These are phyloP conservation scores for Polydrusus cervinus DNA, from an alignment of 2,888 invertebrate species.

Conservation along the genomic window DNA sequence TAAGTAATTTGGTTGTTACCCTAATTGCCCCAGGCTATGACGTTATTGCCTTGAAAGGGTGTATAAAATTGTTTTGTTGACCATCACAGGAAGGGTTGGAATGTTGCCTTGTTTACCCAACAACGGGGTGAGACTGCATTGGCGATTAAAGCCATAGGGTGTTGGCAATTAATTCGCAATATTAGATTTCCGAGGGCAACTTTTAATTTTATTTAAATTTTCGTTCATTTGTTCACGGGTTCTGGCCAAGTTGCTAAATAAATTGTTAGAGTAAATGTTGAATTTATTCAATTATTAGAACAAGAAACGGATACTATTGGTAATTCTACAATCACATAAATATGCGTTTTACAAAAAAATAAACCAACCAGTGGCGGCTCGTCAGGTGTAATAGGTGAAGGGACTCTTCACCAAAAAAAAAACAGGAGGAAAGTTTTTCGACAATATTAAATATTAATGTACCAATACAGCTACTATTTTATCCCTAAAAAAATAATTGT, in stretches of 20 bases:
- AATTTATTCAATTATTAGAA: neutral
- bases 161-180: conserved; percentile 50
- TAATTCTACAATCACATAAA: too few species aligned
- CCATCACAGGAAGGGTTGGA: conserved; percentile 60
- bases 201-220: conserved; percentile 48
- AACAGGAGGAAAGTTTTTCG: too few species aligned
- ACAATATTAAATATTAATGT: too few species aligned
- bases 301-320: neutral
- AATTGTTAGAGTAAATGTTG: too few species aligned
- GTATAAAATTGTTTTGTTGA: conserved; percentile 61
- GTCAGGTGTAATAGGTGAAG: too few species aligned
- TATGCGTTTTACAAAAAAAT: too few species aligned
- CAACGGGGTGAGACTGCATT: conserved; percentile 51
- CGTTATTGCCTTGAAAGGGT: conserved; percentile 56
- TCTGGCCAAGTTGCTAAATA: too few species aligned
- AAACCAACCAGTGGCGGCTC: too few species aligned
- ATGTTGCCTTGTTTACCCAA: conserved; percentile 60
- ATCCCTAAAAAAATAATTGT: too few species aligned
- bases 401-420: too few species aligned
- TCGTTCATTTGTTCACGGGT: neutral
- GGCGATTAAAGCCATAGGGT: conserved; percentile 54
- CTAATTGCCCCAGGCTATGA: conserved; percentile 52
- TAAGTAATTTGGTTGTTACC: conserved; percentile 56
- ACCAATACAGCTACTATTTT: too few species aligned
- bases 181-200: conserved; percentile 50